Conservation (phyloP, 2,797 vertebrate species). For the Glyptemys insculpta region DNA sequence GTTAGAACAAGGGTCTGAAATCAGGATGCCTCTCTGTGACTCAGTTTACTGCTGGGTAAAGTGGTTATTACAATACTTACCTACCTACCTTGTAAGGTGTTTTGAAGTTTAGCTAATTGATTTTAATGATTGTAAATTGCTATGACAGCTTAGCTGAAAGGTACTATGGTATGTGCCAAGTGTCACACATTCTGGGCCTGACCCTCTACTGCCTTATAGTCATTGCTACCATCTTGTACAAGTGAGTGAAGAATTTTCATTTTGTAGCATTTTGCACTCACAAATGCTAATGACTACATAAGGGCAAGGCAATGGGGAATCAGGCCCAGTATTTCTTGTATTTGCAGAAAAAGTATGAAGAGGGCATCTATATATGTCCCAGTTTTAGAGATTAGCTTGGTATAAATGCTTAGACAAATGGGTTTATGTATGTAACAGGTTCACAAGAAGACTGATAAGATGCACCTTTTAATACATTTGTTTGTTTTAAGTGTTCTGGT, state of each 20-base stretch:
- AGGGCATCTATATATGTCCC: neutral
- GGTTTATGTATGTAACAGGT: neutral
- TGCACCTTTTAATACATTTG: neutral
- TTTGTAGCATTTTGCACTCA: neutral
- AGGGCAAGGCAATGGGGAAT: neutral
- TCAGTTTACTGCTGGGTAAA: neutral
- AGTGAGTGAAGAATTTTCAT: neutral
- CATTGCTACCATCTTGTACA: neutral
- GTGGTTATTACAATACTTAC: neutral
- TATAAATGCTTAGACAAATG: neutral
- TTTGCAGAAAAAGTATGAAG: neutral
- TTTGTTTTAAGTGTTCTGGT: slow-evolving; percentile 3
- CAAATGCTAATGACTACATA: neutral
- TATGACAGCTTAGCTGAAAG: neutral
- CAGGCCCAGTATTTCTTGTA: neutral
- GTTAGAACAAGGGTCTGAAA: neutral
- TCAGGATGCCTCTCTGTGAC: fast-evolving
- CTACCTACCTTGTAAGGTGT: neutral
- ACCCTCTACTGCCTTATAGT: neutral
- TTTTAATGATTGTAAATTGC: neutral
- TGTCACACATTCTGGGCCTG: neutral
- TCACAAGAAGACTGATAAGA: slow-evolving; percentile 13
- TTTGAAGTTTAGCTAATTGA: neutral
- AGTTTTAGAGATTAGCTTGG: neutral
- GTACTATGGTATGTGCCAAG: neutral